Evolutionary conservation across 2,797 vertebrate genomes (phyloP).

Genomic region (Acipenser transmontanus): DNA sequence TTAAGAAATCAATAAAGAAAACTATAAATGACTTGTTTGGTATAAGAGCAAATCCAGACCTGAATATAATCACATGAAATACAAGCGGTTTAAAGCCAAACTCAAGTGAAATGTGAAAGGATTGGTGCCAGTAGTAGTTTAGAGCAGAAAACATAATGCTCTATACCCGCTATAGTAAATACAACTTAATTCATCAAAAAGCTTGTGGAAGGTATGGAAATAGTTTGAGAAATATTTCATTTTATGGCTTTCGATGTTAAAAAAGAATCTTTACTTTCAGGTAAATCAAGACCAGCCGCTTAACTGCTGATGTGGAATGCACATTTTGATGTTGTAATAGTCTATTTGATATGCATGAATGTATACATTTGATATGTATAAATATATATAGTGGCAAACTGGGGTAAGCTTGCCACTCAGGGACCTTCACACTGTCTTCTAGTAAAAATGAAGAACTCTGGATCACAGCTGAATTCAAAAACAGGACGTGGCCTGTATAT

Average conservation of each 20-base stretch:
- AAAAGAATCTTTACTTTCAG: constrained; percentile 11
- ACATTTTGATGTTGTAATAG: too few relatives aligned
- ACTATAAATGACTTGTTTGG: background rate
- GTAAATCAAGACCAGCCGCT: constrained; percentile 12
- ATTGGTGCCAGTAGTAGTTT: constrained; percentile 35
- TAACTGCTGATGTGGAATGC: too few relatives aligned
- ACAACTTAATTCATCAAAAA: constrained; percentile 37
- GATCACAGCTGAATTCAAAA: too few relatives aligned
- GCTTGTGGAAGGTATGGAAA: constrained; percentile 34
- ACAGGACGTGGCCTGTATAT: too few relatives aligned
- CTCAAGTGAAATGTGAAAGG: constrained; percentile 23
- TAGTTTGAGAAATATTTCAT: constrained; percentile 39
- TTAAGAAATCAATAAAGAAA: too few relatives aligned
- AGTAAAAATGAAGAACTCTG: too few relatives aligned
- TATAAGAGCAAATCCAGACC: background rate
- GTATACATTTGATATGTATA: too few relatives aligned
- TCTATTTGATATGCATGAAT: too few relatives aligned
- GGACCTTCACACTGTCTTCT: too few relatives aligned
- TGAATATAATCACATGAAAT: constrained; percentile 43
- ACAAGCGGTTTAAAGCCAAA: constrained; percentile 40
- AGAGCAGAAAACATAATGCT: constrained; percentile 39
- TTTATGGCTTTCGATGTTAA: constrained; percentile 24
- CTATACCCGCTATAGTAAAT: constrained; percentile 39
- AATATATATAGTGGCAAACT: too few relatives aligned
- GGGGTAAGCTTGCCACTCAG: too few relatives aligned